Evolutionary conservation across 2,113 vertebrate species (phyloP).

Genomic region (Falcunculus frontatus): DNA sequence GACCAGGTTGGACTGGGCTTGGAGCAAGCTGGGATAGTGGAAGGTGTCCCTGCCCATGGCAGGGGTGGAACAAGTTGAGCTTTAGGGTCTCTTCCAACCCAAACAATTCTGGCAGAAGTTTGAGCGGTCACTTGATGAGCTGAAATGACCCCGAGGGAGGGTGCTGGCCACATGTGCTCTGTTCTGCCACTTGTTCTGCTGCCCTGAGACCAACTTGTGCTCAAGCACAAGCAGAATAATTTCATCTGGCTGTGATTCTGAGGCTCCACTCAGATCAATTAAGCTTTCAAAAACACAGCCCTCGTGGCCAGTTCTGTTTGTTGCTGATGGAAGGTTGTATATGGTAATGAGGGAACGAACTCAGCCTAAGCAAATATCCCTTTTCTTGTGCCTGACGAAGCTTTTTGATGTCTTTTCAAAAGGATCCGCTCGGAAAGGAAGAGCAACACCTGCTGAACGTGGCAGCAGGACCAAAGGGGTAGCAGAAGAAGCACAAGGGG

Average conservation of each 20-base stretch:
- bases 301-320: background rate
- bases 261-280: background rate
- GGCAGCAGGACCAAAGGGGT: background rate
- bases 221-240: background rate
- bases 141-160: background rate
- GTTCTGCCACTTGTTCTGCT: accelerated
- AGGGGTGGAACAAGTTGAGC: background rate
- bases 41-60: background rate
- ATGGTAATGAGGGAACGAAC: background rate
- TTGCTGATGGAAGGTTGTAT: background rate
- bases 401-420: slow-evolving; percentile 5
- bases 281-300: background rate
- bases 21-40: background rate
- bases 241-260: background rate
- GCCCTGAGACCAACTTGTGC: background rate
- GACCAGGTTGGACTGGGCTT: background rate
- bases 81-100: background rate
- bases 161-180: background rate
- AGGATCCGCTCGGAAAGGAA: background rate
- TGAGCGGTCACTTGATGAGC: accelerated
- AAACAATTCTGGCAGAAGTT: background rate
- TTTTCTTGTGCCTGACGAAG: background rate
- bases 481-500: background rate
- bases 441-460: background rate
- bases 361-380: background rate